phyloP scores from a whole-genome alignment of 2,888 invertebrate genomes.

The Nomada goodeniana region DNA sequence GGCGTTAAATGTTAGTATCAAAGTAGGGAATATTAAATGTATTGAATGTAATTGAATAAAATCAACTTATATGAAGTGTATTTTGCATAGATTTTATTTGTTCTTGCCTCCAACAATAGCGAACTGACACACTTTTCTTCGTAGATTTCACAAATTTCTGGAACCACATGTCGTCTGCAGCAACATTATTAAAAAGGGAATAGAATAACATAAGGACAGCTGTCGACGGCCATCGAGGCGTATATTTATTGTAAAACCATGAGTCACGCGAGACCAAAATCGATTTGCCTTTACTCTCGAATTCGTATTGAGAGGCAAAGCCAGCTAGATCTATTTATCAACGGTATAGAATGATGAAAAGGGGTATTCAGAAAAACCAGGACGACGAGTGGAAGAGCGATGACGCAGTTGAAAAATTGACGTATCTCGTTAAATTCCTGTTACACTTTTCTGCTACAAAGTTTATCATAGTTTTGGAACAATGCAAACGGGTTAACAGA shows the following conservation, averaged over 20 bases:
- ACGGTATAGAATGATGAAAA: conserved; percentile 42
- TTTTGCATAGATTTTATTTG: too few relatives aligned
- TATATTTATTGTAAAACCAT: conserved; percentile 74
- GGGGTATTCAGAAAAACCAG: conserved; percentile 28
- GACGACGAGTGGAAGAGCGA: conserved; percentile 52
- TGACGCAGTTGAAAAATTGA: conserved; percentile 61
- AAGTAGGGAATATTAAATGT: too few relatives aligned
- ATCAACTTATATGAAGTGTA: too few relatives aligned
- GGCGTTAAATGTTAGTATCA: too few relatives aligned
- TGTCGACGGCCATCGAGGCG: conserved; percentile 58
- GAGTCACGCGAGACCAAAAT: conserved; percentile 70
- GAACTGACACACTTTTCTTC: background rate
- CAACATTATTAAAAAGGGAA: conserved; percentile 35
- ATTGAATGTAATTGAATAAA: background rate
- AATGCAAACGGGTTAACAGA: background rate
- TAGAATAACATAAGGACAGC: conserved; percentile 41
- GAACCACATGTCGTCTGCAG: background rate
- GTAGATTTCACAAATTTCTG: background rate
- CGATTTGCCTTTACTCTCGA: conserved; percentile 75
- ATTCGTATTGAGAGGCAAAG: conserved; percentile 64
- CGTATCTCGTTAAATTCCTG: conserved; percentile 51
- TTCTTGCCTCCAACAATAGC: too few relatives aligned
- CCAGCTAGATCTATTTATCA: conserved; percentile 73
- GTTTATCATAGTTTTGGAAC: background rate
- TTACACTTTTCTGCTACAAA: conserved; percentile 35